Evolutionary conservation across 2,888 invertebrate genomes (phyloP).

Genomic region (Prenolepis imparis): DNA sequence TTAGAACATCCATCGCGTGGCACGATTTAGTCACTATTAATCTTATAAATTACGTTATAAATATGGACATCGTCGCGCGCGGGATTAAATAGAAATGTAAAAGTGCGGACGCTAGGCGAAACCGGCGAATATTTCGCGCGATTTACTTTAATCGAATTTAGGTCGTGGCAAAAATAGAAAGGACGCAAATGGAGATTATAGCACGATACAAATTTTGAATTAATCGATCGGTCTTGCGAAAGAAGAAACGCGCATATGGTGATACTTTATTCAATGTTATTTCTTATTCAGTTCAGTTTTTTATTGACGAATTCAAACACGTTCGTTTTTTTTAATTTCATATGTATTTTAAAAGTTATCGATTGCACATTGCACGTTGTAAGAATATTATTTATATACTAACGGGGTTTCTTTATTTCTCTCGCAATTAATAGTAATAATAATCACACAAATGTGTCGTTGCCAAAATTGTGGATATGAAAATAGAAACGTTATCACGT

Average conservation of each 20-base stretch:
- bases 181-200: slow-evolving; percentile 58
- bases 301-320: background rate
- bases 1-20: slow-evolving; percentile 18
- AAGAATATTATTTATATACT: background rate
- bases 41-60: slow-evolving; percentile 47
- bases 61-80: slow-evolving; percentile 26
- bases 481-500: slow-evolving; percentile 50
- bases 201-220: slow-evolving; percentile 38
- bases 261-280: background rate
- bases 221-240: slow-evolving; percentile 31
- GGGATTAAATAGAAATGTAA: slow-evolving; percentile 49
- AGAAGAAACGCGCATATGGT: background rate
- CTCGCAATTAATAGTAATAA: background rate
- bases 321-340: background rate
- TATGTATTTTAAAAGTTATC: background rate
- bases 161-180: slow-evolving; percentile 67
- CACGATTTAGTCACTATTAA: slow-evolving; percentile 42
- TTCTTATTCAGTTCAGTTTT: slow-evolving; percentile 17
- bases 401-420: background rate
- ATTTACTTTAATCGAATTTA: slow-evolving; percentile 61
- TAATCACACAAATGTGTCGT: background rate
- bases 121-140: slow-evolving; percentile 40
- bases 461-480: slow-evolving; percentile 19
- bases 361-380: background rate
- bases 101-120: slow-evolving; percentile 37